phyloP scores from a whole-genome alignment of 2,797 vertebrate genomes.

The Pampus argenteus region DNA sequence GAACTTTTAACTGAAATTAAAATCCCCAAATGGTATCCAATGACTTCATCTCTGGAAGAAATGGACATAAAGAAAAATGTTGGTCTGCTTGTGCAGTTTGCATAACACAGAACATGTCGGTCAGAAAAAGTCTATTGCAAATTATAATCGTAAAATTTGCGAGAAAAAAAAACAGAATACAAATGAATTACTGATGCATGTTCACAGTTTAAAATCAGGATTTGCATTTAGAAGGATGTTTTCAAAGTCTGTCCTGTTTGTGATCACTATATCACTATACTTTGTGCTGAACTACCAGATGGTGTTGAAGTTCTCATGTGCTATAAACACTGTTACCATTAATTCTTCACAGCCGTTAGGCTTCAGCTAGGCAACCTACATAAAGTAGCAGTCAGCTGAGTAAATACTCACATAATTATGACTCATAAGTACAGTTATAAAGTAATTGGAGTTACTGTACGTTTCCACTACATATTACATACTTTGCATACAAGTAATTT shows the following conservation, averaged over 20 bases:
- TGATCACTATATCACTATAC: neutral
- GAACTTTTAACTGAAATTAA: neutral
- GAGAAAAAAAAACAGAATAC: no score
- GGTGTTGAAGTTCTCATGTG: neutral
- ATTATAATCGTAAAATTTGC: neutral
- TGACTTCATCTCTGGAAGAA: no score
- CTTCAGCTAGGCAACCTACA: no score
- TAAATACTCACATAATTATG: neutral
- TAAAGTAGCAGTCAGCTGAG: neutral
- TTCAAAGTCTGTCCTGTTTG: neutral
- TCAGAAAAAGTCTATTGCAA: neutral
- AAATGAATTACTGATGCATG: neutral
- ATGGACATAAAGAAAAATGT: neutral
- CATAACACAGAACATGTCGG: neutral
- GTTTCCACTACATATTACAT: neutral
- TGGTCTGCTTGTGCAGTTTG: neutral
- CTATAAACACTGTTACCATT: no score
- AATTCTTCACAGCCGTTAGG: no score
- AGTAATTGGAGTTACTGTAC: neutral
- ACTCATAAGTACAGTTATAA: neutral
- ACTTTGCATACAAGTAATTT: neutral
- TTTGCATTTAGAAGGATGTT: neutral
- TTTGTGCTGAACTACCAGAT: conserved; percentile 4
- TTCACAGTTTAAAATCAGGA: neutral
- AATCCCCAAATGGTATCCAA: conserved; percentile 19